A percentile compares a stretch with the other conserved stretches of the same genome.
Evolutionary conservation across 2,888 invertebrate genomes (phyloP).

Genomic region (Drosophila lutescens): DNA sequence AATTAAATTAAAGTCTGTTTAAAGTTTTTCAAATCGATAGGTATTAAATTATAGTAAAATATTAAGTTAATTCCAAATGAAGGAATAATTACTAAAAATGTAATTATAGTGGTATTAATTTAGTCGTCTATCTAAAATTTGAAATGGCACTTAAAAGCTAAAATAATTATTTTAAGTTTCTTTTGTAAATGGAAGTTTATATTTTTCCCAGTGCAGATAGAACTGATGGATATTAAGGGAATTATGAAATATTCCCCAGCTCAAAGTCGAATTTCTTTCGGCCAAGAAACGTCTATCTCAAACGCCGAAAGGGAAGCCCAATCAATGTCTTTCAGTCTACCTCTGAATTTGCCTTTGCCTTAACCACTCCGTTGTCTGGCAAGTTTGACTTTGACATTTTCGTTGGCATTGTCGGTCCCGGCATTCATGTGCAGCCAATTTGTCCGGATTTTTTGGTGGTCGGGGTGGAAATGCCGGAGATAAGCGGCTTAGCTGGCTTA

Average conservation of each 20-base stretch:
- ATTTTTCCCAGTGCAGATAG: background rate
- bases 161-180: too few species aligned
- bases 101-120: too few species aligned
- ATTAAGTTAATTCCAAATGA: too few species aligned
- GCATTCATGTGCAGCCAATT: constrained; percentile 66
- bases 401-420: constrained; percentile 55
- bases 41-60: too few species aligned
- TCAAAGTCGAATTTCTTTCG: constrained; percentile 51
- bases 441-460: constrained; percentile 61
- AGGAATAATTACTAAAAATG: too few species aligned
- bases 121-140: background rate
- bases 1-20: too few species aligned
- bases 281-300: constrained; percentile 22
- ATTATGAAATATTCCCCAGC: constrained; percentile 38
- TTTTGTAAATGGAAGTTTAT: too few species aligned
- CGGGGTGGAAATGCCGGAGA: constrained; percentile 45
- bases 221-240: constrained; percentile 24
- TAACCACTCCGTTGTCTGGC: constrained; percentile 38
- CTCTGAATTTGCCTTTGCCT: constrained; percentile 26
- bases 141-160: too few species aligned
- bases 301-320: constrained; percentile 53
- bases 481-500: constrained; percentile 76
- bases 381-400: constrained; percentile 66
- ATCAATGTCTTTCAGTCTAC: constrained; percentile 58
- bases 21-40: too few species aligned